A percentile compares a stretch with the other conserved stretches of the same genome.
Evolutionary conservation across 2,113 vertebrate species (phyloP).

Genomic region (Ochotona curzoniae): DNA sequence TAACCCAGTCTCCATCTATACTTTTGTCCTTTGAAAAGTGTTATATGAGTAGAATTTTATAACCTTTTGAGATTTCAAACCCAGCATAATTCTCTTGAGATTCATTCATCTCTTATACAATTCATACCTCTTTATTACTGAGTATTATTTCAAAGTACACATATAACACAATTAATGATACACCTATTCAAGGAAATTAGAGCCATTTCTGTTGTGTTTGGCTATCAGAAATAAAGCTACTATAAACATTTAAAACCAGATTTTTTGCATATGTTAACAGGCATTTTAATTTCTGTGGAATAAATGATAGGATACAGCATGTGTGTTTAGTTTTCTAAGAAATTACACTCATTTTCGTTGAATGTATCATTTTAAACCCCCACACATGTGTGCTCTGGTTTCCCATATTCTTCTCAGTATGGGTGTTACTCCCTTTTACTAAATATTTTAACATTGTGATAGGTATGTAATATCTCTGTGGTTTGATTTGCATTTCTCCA

Average conservation of each 20-base stretch:
- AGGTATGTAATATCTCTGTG: background rate
- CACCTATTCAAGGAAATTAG: background rate
- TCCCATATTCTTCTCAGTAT: background rate
- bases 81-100: background rate
- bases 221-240: background rate
- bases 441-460: background rate
- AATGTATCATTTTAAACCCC: background rate
- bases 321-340: background rate
- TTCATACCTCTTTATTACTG: background rate
- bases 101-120: background rate
- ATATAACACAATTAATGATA: background rate
- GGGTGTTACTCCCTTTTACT: background rate
- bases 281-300: background rate
- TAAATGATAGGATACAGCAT: background rate
- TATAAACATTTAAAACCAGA: background rate
- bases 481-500: background rate
- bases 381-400: background rate
- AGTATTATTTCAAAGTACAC: background rate
- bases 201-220: background rate
- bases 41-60: background rate
- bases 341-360: background rate
- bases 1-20: background rate
- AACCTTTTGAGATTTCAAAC: background rate
- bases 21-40: background rate
- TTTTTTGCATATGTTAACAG: background rate